A percentile compares a stretch with the other conserved stretches of the same genome.
Evolutionary conservation across 2,888 invertebrate species (phyloP).

Genomic region (Heliconius sara): DNA sequence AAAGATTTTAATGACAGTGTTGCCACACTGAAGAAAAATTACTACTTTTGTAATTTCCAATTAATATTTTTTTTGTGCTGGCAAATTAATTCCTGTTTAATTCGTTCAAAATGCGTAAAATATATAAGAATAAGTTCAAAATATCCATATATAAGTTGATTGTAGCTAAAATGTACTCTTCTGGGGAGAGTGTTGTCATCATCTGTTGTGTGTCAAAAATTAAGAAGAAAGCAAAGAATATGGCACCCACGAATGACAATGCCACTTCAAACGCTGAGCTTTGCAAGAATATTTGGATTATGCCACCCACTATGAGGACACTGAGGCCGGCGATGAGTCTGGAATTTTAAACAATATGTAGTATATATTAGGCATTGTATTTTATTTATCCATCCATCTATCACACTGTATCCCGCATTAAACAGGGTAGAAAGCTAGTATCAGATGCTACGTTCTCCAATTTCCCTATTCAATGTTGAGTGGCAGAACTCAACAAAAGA

Average conservation of each 20-base stretch:
- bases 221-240: conserved; percentile 91
- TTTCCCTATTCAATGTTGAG: too few species aligned
- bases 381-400: too few species aligned
- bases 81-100: conserved; percentile 76
- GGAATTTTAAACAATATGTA: conserved; percentile 47
- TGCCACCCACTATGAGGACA: conserved; percentile 87
- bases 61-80: conserved; percentile 25
- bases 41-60: conserved; percentile 11
- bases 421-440: too few species aligned
- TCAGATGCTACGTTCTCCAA: too few species aligned
- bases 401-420: too few species aligned
- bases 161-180: conserved; percentile 94
- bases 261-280: conserved; percentile 88
- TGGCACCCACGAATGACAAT: conserved; percentile 88
- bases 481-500: too few species aligned
- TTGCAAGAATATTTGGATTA: conserved; percentile 90
- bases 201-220: conserved; percentile 93
- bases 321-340: conserved; percentile 87
- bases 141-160: conserved; percentile 95
- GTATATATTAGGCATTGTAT: neutral
- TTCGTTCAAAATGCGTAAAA: conserved; percentile 89
- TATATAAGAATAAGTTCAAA: conserved; percentile 92
- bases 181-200: conserved; percentile 91
- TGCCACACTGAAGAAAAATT: neutral
- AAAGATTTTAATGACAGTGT: neutral